Evolutionary conservation across 1,140 invertebrate species (phyloP).

Genomic region (Stegodyphus dumicola): DNA sequence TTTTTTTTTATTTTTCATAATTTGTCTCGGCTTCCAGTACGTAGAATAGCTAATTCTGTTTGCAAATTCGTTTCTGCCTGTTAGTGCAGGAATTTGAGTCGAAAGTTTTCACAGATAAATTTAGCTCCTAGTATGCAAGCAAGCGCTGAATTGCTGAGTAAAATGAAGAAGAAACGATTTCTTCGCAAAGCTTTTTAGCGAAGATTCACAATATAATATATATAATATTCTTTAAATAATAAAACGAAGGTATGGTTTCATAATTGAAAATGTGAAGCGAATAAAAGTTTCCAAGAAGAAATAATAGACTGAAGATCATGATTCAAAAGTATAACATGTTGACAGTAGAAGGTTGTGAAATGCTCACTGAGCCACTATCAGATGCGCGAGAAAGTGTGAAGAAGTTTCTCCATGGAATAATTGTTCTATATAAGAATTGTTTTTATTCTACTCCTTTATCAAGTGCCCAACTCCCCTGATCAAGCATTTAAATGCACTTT

Average conservation of each 20-base stretch:
- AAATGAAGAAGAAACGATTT: slow-evolving; percentile 47
- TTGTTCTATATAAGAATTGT: slow-evolving; percentile 19
- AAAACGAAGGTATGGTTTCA: slow-evolving; percentile 40
- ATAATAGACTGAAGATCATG: slow-evolving; percentile 39
- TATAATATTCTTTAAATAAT: slow-evolving; percentile 35
- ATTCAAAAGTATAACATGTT: slow-evolving; percentile 42
- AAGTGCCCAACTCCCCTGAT: slow-evolving; percentile 34
- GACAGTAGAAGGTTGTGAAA: slow-evolving; percentile 37
- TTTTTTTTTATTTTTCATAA: background rate
- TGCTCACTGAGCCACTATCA: slow-evolving; percentile 31
- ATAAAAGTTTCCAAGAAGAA: slow-evolving; percentile 54
- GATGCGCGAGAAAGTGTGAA: slow-evolving; percentile 40
- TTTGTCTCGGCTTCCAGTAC: slow-evolving; percentile 6
- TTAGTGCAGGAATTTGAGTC: slow-evolving; percentile 35
- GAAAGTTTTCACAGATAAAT: slow-evolving; percentile 35
- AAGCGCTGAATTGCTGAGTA: slow-evolving; percentile 45
- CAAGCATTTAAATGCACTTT: slow-evolving; percentile 12
- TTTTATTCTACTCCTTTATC: slow-evolving; percentile 49
- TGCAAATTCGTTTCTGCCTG: slow-evolving; percentile 27
- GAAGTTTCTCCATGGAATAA: slow-evolving; percentile 55
- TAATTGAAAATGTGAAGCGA: slow-evolving; percentile 55
- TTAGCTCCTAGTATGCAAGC: slow-evolving; percentile 36
- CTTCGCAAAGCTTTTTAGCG: slow-evolving; percentile 33
- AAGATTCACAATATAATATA: slow-evolving; percentile 21
- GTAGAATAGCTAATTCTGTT: slow-evolving; percentile 47